phyloP scores from a whole-genome alignment of 2,888 invertebrate species.

The Sepiola atlantica region DNA sequence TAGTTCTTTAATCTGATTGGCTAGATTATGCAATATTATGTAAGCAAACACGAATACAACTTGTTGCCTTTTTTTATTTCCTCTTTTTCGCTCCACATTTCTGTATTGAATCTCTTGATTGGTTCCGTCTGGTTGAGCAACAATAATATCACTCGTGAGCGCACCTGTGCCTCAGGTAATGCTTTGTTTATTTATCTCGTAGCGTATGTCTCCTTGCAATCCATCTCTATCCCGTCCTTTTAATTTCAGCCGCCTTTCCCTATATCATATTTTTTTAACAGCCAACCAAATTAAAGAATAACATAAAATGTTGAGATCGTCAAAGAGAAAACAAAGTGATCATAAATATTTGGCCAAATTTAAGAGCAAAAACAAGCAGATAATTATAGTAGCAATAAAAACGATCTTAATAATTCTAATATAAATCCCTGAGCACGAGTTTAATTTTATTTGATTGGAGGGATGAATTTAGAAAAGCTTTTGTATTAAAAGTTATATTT shows the following conservation, averaged over 20 bases:
- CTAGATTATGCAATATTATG: neutral
- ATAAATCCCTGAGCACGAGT: neutral
- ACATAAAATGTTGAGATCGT: neutral
- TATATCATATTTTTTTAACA: neutral
- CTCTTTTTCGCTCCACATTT: neutral
- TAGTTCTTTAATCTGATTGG: constrained; percentile 32
- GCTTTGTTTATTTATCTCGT: neutral
- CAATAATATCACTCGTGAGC: neutral
- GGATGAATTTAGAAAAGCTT: neutral
- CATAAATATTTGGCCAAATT: neutral
- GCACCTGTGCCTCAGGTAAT: constrained; percentile 22
- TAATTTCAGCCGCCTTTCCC: neutral
- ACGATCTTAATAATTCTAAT: neutral
- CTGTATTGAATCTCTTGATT: neutral
- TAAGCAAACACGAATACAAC: neutral
- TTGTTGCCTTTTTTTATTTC: neutral
- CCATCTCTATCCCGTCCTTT: neutral
- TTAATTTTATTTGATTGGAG: neutral
- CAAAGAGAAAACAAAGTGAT: neutral
- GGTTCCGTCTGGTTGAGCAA: neutral
- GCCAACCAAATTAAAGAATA: neutral
- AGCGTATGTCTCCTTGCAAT: neutral
- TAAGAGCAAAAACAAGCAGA: neutral
- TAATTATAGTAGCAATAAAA: neutral
- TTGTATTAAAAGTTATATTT: neutral